These are phyloP conservation scores for Camponotus pennsylvanicus DNA, from an alignment of 1,140 invertebrate genomes.

Conservation along the genomic window DNA sequence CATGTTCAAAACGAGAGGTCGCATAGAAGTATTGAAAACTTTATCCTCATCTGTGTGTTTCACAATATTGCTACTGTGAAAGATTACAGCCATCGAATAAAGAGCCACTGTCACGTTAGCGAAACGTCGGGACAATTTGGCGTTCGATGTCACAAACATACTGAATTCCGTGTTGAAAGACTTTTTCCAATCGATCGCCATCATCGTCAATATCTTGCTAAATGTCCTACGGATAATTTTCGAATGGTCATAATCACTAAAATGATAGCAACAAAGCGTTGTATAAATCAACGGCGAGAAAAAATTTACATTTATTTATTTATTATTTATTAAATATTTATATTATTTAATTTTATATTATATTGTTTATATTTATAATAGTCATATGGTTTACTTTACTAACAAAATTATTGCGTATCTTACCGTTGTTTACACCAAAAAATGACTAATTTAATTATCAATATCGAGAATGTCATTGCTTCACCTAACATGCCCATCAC, in stretches of 20 bases:
- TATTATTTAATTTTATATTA: not conserved
- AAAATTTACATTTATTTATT: constrained; percentile 25
- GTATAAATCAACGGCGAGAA: not conserved
- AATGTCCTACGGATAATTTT: constrained; percentile 32
- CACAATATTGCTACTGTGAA: not conserved
- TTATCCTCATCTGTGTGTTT: not conserved
- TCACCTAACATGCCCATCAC: not conserved
- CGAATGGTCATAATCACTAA: not conserved
- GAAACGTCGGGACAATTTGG: constrained; percentile 10
- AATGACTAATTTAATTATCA: constrained; percentile 15
- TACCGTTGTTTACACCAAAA: constrained; percentile 40
- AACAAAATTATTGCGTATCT: constrained; percentile 1
- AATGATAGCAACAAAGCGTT: not conserved
- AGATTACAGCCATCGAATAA: constrained; percentile 20
- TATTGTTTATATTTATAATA: too few relatives aligned
- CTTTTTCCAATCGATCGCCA: constrained; percentile 26
- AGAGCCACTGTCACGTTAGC: not conserved
- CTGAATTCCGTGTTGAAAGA: not conserved
- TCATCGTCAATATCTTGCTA: constrained; percentile 24
- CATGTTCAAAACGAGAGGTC: constrained; percentile 16
- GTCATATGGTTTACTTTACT: too few relatives aligned
- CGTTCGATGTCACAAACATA: constrained; percentile 3
- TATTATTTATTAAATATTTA: not conserved
- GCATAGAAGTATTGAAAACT: constrained; percentile 4
- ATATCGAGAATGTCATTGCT: not conserved